Base-by-base conservation (phyloP, 2,113 vertebrate genomes). In the Pollimyrus isidori region DNA sequence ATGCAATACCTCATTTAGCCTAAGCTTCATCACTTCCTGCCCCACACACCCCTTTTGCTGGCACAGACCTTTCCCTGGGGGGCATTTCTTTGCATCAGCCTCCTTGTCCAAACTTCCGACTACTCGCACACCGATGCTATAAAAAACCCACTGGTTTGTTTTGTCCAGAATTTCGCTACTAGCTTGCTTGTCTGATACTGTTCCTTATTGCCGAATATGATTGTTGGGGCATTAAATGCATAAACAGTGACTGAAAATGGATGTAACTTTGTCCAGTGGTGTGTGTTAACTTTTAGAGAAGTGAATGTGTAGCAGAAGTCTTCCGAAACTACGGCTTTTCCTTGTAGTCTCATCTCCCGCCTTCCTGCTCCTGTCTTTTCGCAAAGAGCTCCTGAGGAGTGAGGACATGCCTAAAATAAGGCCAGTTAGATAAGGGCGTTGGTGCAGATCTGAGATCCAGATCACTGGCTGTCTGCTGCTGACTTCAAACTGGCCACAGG, bases 401-500 rank as follows among this genome's bases (percentile, higher is more conserved):
- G 23, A 56, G 7, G 85, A n/a, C 49, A 39, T 7, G 13, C 13
- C 46, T 52, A 42, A 49, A n/a, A 21, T 26, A 84, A 86, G 56
- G 52, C n/a, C n/a, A 45, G 21, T 86, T 86, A n/a, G 53, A 87
- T 35, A 62, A 89, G 58, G 73, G 76, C 48, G 45, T 10, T 1
- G 35, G 7, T 11, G 30, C 30, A 46, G 69, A 80, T 87, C 39
- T 11, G 6, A 73, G 45, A 58, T 58, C 21, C 76, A 82, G 62
- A 42, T 58, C 4, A 3, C 26, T 7, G 39, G n/a, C 46, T 49
- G 13, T 0, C 83, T 82, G 48, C 11, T 50, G 88, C 89, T 46
- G 50, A 83, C 88, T 90, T 91, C 69, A 90, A 90, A 89, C 89
- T 39, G 42, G 35, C 73, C 76, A 50, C 84, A 15, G 48, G 89